Base-by-base conservation (phyloP, 2,888 invertebrate genomes). In the Acronicta alni region DNA sequence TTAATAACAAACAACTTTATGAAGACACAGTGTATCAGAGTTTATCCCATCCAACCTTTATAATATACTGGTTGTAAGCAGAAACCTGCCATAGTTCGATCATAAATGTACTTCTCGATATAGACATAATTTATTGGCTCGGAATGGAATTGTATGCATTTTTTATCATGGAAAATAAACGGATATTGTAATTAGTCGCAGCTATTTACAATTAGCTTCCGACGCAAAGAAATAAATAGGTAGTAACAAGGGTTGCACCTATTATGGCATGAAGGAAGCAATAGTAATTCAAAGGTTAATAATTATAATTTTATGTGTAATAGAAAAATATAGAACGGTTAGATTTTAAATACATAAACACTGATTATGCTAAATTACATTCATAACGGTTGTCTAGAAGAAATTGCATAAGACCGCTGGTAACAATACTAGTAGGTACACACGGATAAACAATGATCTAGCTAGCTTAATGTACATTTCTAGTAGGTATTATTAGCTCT, bases 251-350 rank as follows among this genome's bases (percentile, higher is more conserved):
- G 9, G 1, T 8, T 9, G 20, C 23, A 38, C 48, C 41, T 12
- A 51, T 51, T 52, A 48, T 32, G 67, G 17, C 15, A 26, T 35
- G 3, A 38, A 66, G 68, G 68, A 68, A 68, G 67, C 3, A 7
- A 6, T 16, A 3, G 39, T 1, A 20, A 45, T 26, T 17, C 26
- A 49, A 58, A 66, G 72, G 67, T 47, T 71, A 53, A n/a, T n/a
- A n/a, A 18, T 43, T 45, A 39, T 30, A 30, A 6, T 12, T 30
- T 30, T 30, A 30, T 30, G 12, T 12, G 3, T 1, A 3, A 30
- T 30, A 30, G 12, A 30, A 30, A 26, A 30, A 30, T 30, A 30
- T 30, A 30, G 3, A 12, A 30, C 4, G 10, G 30, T 1, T n/a
- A 35, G 35, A 14, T 26, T 23, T 23, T 23, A 9, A 26, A 26